Evolutionary conservation across 2,888 invertebrate genomes (phyloP).

Genomic region (Unio delphinus): DNA sequence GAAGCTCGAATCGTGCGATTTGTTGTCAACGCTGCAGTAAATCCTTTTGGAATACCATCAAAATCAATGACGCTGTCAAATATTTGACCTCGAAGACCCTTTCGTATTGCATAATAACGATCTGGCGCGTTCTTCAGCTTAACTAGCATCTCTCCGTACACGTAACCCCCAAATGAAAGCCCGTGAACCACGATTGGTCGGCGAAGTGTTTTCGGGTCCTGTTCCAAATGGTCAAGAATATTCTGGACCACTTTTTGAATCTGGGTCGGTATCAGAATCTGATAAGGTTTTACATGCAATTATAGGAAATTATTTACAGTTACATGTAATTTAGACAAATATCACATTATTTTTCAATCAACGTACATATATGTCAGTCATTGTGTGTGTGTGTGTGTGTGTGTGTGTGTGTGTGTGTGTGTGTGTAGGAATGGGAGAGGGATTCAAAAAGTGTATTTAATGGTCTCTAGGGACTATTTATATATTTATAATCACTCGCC

Average conservation of each 20-base stretch:
- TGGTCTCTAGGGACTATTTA: no score
- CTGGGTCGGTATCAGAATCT: conserved; percentile 83
- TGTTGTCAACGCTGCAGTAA: conserved; percentile 74
- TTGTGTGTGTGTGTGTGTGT: no score
- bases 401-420: no score
- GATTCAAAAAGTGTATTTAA: no score
- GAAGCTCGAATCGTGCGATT: conserved; percentile 72
- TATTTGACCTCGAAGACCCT: conserved; percentile 81
- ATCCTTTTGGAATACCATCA: conserved; percentile 74
- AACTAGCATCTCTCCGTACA: conserved; percentile 86
- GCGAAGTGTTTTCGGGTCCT: conserved; percentile 75
- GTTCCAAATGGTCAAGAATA: conserved; percentile 81
- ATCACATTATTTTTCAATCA: no score
- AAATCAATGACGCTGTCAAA: conserved; percentile 87
- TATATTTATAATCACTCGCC: no score
- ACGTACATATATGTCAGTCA: no score
- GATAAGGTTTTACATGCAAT: conserved; percentile 85
- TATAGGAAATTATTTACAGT: neutral
- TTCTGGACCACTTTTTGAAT: conserved; percentile 83
- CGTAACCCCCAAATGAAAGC: conserved; percentile 91
- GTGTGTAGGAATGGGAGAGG: no score
- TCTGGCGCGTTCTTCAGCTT: conserved; percentile 74
- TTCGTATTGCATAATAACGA: conserved; percentile 71
- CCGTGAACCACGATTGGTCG: conserved; percentile 86
- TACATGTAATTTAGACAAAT: no score